phyloP scores from a whole-genome alignment of 1,140 invertebrate genomes.

The Lamellibrachia luymesi region DNA sequence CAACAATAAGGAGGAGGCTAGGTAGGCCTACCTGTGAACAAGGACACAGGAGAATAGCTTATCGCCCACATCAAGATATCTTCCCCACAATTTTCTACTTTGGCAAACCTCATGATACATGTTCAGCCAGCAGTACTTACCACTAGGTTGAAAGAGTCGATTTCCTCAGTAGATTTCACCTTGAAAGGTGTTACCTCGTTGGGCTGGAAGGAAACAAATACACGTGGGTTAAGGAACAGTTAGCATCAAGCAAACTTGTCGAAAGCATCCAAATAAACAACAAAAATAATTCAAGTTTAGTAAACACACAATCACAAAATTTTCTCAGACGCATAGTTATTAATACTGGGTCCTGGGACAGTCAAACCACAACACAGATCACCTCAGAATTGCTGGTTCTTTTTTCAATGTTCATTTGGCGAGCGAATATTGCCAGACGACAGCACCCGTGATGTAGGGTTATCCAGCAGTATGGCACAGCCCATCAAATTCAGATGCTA shows the following conservation, averaged over 20 bases:
- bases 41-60: not conserved
- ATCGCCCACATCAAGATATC: not conserved
- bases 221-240: not conserved
- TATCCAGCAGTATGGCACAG: too few relatives aligned
- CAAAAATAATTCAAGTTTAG: not conserved
- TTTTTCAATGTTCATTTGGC: too few relatives aligned
- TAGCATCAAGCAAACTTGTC: not conserved
- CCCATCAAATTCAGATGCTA: too few relatives aligned
- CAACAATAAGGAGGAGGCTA: not conserved
- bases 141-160: not conserved
- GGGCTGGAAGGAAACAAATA: not conserved
- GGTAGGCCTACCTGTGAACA: not conserved
- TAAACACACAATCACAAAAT: not conserved
- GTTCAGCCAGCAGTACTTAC: not conserved
- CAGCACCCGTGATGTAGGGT: too few relatives aligned
- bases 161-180: not conserved
- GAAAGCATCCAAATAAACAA: not conserved
- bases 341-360: too few relatives aligned
- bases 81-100: not conserved
- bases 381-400: too few relatives aligned
- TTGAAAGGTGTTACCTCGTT: slow-evolving; percentile 9
- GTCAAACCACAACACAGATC: too few relatives aligned
- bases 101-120: too few relatives aligned
- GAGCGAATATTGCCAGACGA: too few relatives aligned
- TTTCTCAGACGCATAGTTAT: not conserved